Conservation (phyloP, 2,888 invertebrate genomes). For the Leptothorax acervorum region DNA sequence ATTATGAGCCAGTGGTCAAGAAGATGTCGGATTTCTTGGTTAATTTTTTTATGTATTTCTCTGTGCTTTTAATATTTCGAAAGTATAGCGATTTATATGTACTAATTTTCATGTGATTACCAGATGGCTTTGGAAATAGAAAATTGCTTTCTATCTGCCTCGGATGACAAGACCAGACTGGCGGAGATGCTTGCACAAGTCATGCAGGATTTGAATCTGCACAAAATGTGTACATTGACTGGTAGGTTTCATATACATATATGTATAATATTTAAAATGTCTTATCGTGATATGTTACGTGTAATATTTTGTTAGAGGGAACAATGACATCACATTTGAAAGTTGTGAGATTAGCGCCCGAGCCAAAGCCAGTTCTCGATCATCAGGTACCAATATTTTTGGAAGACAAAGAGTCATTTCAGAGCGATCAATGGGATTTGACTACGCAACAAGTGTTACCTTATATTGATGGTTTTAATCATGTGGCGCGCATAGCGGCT, state of each 20-base stretch:
- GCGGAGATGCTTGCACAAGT: slow-evolving; percentile 93
- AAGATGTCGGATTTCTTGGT: slow-evolving; percentile 97
- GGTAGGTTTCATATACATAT: slow-evolving; percentile 85
- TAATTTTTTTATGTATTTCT: slow-evolving; percentile 66
- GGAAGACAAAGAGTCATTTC: slow-evolving; percentile 89
- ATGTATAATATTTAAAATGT: slow-evolving; percentile 19
- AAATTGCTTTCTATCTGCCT: slow-evolving; percentile 92
- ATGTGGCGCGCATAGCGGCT: slow-evolving; percentile 95
- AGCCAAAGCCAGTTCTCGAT: slow-evolving; percentile 93
- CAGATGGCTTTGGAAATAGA: slow-evolving; percentile 95
- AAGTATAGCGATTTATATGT: background rate
- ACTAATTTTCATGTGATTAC: slow-evolving; percentile 27
- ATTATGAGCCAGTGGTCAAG: slow-evolving; percentile 97
- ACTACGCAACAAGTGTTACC: slow-evolving; percentile 97
- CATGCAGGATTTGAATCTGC: slow-evolving; percentile 92
- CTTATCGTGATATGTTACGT: slow-evolving; percentile 86
- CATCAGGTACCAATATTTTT: slow-evolving; percentile 96
- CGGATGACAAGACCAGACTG: slow-evolving; percentile 89
- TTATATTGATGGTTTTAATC: slow-evolving; percentile 96
- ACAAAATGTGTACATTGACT: slow-evolving; percentile 92
- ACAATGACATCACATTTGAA: slow-evolving; percentile 96
- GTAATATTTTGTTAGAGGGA: slow-evolving; percentile 87
- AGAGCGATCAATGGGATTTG: slow-evolving; percentile 95
- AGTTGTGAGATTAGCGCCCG: slow-evolving; percentile 93
- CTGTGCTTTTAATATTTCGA: background rate